phyloP scores from a whole-genome alignment of 2,888 invertebrate genomes.

The Allophyes oxyacanthae region DNA sequence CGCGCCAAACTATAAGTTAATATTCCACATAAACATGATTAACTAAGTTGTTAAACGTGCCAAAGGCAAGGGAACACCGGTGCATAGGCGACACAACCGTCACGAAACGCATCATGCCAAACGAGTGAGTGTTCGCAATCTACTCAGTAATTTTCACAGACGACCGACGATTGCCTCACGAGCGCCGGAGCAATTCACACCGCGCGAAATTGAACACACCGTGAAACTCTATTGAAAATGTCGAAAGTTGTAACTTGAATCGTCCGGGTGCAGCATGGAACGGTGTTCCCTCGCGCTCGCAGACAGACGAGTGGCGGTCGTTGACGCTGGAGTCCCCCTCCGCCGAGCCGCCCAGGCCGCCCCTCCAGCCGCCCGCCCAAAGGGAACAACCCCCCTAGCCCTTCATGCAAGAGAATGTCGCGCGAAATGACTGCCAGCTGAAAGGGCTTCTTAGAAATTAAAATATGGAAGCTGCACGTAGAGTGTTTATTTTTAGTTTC shows the following conservation, averaged over 20 bases:
- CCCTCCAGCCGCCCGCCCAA: slow-evolving; percentile 86
- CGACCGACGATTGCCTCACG: slow-evolving; percentile 23
- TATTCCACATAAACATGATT: slow-evolving; percentile 48
- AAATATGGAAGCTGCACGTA: slow-evolving; percentile 45
- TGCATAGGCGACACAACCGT: slow-evolving; percentile 48
- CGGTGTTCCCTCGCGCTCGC: slow-evolving; percentile 79
- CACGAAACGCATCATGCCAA: slow-evolving; percentile 56
- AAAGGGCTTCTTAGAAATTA: slow-evolving; percentile 54
- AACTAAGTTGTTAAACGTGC: slow-evolving; percentile 53
- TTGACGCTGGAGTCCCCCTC: slow-evolving; percentile 83
- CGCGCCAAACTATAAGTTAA: slow-evolving; percentile 55
- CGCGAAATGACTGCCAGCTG: slow-evolving; percentile 62
- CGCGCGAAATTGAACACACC: slow-evolving; percentile 33
- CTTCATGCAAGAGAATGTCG: slow-evolving; percentile 57
- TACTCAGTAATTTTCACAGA: slow-evolving; percentile 48
- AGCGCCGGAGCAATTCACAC: slow-evolving; percentile 25
- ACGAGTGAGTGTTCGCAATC: slow-evolving; percentile 47
- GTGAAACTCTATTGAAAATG: slow-evolving; percentile 54
- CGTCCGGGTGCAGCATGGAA: slow-evolving; percentile 69
- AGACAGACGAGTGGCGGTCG: slow-evolving; percentile 86
- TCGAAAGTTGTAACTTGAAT: slow-evolving; percentile 65
- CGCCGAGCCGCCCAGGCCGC: slow-evolving; percentile 71
- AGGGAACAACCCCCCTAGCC: slow-evolving; percentile 71
- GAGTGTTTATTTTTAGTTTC: slow-evolving; percentile 53
- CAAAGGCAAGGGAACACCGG: slow-evolving; percentile 54